phyloP scores from a whole-genome alignment of 2,888 invertebrate genomes.

The Seira musarum region DNA sequence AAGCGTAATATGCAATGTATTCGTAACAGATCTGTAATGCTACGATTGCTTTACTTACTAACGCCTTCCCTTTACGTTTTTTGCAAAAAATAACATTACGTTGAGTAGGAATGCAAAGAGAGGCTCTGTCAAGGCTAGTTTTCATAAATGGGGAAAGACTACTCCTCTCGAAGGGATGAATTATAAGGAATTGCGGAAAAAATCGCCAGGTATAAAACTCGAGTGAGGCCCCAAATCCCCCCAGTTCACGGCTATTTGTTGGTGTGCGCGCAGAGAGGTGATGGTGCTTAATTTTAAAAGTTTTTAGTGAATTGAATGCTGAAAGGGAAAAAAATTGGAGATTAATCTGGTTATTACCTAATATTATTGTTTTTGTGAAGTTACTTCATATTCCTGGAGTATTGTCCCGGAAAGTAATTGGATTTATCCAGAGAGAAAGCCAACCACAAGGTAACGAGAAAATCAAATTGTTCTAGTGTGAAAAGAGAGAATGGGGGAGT shows the following conservation, averaged over 20 bases:
- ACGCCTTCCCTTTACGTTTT: too few species aligned
- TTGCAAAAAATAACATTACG: too few species aligned
- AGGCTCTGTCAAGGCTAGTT: neutral
- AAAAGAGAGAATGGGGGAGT: neutral
- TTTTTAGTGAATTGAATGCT: neutral
- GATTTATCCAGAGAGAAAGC: too few species aligned
- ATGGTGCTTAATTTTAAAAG: constrained; percentile 23
- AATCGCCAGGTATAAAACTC: constrained; percentile 70
- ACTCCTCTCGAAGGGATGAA: too few species aligned
- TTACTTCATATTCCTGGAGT: constrained; percentile 6
- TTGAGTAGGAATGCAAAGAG: too few species aligned
- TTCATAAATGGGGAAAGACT: constrained; percentile 37
- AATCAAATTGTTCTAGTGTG: constrained; percentile 9
- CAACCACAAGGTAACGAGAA: too few species aligned
- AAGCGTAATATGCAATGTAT: too few species aligned
- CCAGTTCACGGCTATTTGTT: constrained; percentile 66
- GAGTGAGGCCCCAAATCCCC: constrained; percentile 68
- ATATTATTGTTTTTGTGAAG: constrained; percentile 20
- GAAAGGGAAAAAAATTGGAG: neutral
- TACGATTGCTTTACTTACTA: too few species aligned
- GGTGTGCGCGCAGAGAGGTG: constrained; percentile 39
- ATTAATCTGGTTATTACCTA: constrained; percentile 14
- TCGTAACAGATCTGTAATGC: too few species aligned
- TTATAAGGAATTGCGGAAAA: constrained; percentile 65
- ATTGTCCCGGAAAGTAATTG: too few species aligned